phyloP scores from a whole-genome alignment of 2,113 vertebrate genomes.

The Nerophis lumbriciformis region DNA sequence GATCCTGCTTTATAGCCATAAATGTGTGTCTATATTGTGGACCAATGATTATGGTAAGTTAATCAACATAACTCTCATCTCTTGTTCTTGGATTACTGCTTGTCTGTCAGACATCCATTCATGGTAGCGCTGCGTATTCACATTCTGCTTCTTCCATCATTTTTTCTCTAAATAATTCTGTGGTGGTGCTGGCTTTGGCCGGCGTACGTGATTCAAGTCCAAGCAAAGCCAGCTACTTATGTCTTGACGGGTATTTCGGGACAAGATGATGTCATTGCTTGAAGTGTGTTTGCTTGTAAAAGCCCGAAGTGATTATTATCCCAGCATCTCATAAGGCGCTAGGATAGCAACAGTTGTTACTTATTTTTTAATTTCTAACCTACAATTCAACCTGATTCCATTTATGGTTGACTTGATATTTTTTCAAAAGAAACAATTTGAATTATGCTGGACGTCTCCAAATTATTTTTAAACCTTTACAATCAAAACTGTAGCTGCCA shows the following conservation, averaged over 20 bases:
- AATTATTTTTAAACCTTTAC: no score
- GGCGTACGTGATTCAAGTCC: constrained; percentile 22
- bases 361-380: constrained; percentile 3
- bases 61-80: neutral
- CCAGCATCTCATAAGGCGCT: neutral
- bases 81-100: constrained; percentile 3
- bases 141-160: neutral
- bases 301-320: constrained; percentile 12
- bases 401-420: neutral
- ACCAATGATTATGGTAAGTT: no score
- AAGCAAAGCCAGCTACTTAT: constrained; percentile 45
- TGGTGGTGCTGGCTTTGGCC: constrained; percentile 23
- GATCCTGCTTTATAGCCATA: no score
- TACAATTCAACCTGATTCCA: neutral
- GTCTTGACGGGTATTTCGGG: constrained; percentile 29
- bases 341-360: constrained; percentile 1
- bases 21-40: no score
- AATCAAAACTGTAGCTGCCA: no score
- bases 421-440: neutral
- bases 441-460: no score
- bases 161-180: neutral
- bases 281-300: constrained; percentile 27
- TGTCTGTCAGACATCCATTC: constrained; percentile 20
- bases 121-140: neutral
- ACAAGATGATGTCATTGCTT: constrained; percentile 39